phyloP scores from a whole-genome alignment of 2,113 vertebrate species.

The Lagopus muta region DNA sequence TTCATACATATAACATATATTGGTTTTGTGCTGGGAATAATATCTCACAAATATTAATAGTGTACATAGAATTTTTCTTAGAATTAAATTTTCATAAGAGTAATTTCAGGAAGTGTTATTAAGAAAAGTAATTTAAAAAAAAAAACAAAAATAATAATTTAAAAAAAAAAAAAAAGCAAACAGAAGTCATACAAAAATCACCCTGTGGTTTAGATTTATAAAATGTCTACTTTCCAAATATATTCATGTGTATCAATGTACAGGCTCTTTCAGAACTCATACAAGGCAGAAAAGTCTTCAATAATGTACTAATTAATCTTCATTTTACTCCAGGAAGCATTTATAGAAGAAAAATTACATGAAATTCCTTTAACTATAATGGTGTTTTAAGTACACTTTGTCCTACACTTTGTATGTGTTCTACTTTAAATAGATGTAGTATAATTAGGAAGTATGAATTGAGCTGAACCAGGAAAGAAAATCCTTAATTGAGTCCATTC shows the following conservation, averaged over 20 bases:
- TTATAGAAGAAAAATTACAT: background rate
- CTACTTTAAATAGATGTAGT: background rate
- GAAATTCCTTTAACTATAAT: background rate
- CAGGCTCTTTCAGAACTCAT: background rate
- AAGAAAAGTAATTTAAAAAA: background rate
- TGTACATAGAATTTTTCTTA: background rate
- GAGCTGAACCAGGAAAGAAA: background rate
- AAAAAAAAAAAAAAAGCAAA: too few relatives aligned
- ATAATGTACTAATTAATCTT: slow-evolving; percentile 35
- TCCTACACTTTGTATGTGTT: background rate
- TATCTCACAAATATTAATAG: background rate
- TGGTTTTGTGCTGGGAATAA: background rate
- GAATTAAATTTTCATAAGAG: background rate
- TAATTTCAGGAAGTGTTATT: background rate
- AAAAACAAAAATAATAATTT: background rate
- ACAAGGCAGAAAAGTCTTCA: background rate
- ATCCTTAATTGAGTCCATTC: background rate
- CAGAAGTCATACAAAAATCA: accelerated
- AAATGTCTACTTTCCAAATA: background rate
- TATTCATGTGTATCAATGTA: background rate
- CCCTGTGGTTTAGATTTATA: background rate
- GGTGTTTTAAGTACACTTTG: slow-evolving; percentile 10
- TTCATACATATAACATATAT: background rate
- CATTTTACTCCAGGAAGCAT: background rate
- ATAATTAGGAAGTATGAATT: background rate